Base-by-base conservation (phyloP, 2,888 invertebrate genomes). In the Netelia fuscicornis region DNA sequence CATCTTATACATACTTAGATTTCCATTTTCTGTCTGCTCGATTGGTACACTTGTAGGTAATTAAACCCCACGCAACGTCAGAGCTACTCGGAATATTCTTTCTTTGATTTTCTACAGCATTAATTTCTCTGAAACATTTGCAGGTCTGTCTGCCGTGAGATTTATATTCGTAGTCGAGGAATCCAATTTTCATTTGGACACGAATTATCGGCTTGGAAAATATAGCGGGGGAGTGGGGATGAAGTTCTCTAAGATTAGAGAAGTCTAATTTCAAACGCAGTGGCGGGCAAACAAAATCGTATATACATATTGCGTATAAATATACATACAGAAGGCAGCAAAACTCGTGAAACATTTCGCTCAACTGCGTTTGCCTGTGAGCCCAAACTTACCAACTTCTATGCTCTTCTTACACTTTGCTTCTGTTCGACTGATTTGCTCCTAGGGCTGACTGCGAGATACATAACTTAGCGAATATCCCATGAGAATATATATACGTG, bases 351-450 rank as follows among this genome's bases (percentile, higher is more conserved):
- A 82, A 82, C 67, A 82, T 85, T 72, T 80, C 25, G 76, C 71
- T 75, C 60, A 75, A 82, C 71, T 71, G 60, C n/a, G 64, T 67
- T 62, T 67, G 23, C 72, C 5, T 17, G 79, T 25, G 52, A 62
- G 62, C 52, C 37, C 76, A 79, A 85, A 80, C 67, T 85, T 48
- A 60, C 79, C 60, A 76, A 85, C 76, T 76, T 85, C 79, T 54
- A 65, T 77, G 64, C 77, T 62, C 74, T 76, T 58, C 44, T 68
- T 37, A 70, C 60, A 79, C 37, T 48, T 30, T 25, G 48, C 56
- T 72, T 76, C 79, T 76, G 79, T 79, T 85, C 76, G 77, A 85
- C 81, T 81, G 81, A 76, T 85, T 85, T 72, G 71, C 76, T 82
- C 65, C 72, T 70, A 78, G 74, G 23, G 62, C 67, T 72, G 79